Evolutionary conservation across 1,140 invertebrate genomes (phyloP).

Genomic region (Procambarus clarkii): DNA sequence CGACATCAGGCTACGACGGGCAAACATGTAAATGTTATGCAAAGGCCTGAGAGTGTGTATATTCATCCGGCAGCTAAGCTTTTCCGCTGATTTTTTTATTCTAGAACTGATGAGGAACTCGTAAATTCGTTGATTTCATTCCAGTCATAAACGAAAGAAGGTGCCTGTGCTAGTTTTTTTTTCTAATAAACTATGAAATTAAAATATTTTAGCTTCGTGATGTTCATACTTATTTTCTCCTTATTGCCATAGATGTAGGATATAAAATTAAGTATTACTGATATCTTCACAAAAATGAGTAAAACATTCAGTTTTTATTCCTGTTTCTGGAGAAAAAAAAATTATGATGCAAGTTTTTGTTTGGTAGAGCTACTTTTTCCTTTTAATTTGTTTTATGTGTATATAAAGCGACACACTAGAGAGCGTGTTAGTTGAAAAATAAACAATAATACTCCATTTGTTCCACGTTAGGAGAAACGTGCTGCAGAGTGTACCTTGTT

Average conservation of each 20-base stretch:
- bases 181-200: neutral
- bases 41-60: slow-evolving; percentile 32
- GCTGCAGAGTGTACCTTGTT: neutral
- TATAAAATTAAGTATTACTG: neutral
- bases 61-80: neutral
- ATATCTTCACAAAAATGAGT: neutral
- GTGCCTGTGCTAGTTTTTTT: neutral
- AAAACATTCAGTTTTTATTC: neutral
- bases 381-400: slow-evolving; percentile 41
- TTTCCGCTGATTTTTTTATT: neutral
- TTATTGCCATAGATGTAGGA: neutral
- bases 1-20: neutral
- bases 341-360: slow-evolving; percentile 1
- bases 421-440: neutral
- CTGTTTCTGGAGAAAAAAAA: neutral
- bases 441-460: neutral
- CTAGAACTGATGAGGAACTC: neutral
- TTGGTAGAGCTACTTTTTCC: slow-evolving; percentile 5
- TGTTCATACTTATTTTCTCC: neutral
- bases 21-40: slow-evolving; percentile 29
- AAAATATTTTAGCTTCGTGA: neutral
- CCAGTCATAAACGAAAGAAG: neutral
- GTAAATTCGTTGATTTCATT: neutral
- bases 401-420: neutral
- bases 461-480: neutral